Base-by-base conservation (phyloP, 2,113 vertebrate genomes). In the Scophthalmus maximus region DNA sequence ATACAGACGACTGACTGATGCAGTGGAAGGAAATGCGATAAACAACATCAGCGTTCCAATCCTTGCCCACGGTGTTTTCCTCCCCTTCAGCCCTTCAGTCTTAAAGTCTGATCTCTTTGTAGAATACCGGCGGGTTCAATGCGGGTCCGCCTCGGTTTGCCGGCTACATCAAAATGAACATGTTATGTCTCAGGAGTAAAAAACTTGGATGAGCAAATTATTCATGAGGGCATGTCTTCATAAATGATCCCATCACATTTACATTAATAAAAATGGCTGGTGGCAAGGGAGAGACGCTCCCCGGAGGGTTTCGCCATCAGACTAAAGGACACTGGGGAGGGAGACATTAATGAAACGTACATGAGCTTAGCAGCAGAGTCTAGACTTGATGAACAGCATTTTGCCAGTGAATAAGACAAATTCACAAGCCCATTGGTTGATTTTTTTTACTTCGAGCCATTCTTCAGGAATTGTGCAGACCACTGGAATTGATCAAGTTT, bases 171-270 rank as follows among this genome's bases (percentile, higher is more conserved):
- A 67, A 49, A 65, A 53, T 64, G 36, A 66, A 58, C 65, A 42
- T 76, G 53, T 53, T 61, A 49, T 52, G 52, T 82, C 56, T 83
- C 40, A 51, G 4, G 73, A 36, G 75, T 72, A 26, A 81, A 82
- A 81, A 63, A 44, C 42, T 64, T 36, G 8, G 17, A 76, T 36
- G 51, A 51, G 52, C 22, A 76, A 82, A 79, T 82, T 81, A 82
- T 83, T 78, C 71, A 86, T 81, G 63, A 75, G 58, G 29, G 12
- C 47, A 62, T 62, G 64, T 80, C 56, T 76, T 67, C 64, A 81
- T 73, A 83, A 89, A 83, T 82, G 67, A 87, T 81, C 60, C 67
- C 44, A 51, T 85, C 66, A 73, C 75, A 81, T 87, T 82, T 69
- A 55, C 66, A 81, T 81, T 47, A 55, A 12, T 66, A 84, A 34